Evolutionary conservation across 2,888 invertebrate species (phyloP).

Genomic region (Rhagium mordax): DNA sequence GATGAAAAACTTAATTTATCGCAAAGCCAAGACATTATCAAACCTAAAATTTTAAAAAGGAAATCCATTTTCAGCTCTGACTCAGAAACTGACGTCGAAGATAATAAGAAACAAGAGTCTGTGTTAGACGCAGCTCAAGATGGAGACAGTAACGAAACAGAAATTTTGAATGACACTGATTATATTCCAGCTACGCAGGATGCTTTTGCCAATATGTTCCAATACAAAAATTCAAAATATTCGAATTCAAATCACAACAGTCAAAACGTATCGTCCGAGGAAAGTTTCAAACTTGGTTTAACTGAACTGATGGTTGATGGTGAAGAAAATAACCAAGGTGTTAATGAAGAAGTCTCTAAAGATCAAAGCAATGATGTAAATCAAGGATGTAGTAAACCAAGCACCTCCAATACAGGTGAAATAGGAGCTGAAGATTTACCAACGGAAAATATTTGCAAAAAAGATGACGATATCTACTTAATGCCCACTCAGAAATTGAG

Average conservation of each 20-base stretch:
- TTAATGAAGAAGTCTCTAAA: neutral
- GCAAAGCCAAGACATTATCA: constrained; percentile 22
- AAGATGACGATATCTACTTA: constrained; percentile 16
- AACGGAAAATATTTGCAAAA: constrained; percentile 18
- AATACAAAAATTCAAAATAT: neutral
- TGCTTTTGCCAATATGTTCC: constrained; percentile 42
- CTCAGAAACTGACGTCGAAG: constrained; percentile 56
- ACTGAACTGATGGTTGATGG: constrained; percentile 52
- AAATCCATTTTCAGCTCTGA: constrained; percentile 39
- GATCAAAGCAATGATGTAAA: neutral
- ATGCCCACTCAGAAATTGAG: constrained; percentile 25
- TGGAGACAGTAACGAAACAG: neutral
- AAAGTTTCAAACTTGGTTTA: constrained; percentile 56
- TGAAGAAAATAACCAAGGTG: constrained; percentile 6
- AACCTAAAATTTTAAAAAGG: constrained; percentile 38
- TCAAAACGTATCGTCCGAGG: constrained; percentile 48
- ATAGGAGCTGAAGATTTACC: constrained; percentile 9
- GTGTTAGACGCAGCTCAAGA: neutral
- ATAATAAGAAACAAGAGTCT: constrained; percentile 5
- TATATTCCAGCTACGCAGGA: constrained; percentile 58
- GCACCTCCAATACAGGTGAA: neutral
- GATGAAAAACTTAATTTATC: constrained; percentile 21
- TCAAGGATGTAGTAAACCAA: neutral
- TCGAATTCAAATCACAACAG: neutral
- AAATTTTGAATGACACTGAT: constrained; percentile 53